Percentiles rank a stretch among this genome's conserved stretches.
phyloP scores from a whole-genome alignment of 2,797 vertebrate genomes.

The Tapera naevia region DNA sequence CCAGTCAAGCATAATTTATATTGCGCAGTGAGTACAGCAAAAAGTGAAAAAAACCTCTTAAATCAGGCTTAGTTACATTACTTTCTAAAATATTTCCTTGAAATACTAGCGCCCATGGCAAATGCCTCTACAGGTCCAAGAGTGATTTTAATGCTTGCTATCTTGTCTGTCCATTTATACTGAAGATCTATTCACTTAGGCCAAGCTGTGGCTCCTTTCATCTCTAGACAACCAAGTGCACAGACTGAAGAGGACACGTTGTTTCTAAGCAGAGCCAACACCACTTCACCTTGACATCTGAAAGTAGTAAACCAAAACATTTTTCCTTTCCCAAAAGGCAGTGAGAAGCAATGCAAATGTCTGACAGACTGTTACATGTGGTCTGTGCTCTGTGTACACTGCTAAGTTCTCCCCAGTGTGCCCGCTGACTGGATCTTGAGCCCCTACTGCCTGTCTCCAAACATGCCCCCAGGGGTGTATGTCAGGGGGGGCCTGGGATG shows the following conservation, averaged over 20 bases:
- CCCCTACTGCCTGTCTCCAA: background rate
- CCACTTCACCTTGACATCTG: background rate
- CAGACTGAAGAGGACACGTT: background rate
- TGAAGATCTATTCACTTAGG: background rate
- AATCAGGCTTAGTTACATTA: background rate
- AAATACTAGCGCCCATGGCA: background rate
- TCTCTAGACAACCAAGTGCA: background rate
- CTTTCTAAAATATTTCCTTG: background rate
- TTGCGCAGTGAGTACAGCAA: background rate
- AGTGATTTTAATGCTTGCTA: background rate
- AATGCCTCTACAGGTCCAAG: background rate
- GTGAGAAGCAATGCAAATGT: background rate
- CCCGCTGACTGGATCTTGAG: background rate
- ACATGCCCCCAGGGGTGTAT: background rate
- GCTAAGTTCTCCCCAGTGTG: accelerated
- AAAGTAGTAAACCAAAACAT: background rate
- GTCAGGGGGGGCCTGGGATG: background rate
- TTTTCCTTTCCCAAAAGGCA: background rate
- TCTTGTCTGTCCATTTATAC: background rate
- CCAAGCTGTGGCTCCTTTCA: background rate
- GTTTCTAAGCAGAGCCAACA: background rate
- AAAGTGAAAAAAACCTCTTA: background rate
- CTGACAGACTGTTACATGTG: background rate
- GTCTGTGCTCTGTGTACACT: background rate
- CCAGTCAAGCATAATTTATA: background rate